phyloP scores from a whole-genome alignment of 2,797 vertebrate genomes.

The Streptopelia turtur region DNA sequence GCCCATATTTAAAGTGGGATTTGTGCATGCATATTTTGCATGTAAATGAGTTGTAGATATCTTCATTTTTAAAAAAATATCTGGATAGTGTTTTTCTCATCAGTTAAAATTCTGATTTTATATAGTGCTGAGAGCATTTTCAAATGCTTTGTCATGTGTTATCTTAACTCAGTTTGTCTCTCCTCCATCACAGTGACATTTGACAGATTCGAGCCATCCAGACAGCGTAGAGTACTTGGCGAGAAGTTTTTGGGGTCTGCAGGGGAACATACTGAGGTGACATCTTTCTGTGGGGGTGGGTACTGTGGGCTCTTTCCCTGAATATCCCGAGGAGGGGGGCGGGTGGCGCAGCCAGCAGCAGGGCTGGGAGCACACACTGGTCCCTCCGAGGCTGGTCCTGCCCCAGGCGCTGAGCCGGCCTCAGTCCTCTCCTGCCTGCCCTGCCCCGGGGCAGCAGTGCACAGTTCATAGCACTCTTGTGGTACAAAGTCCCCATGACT shows the following conservation, averaged over 20 bases:
- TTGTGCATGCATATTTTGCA: background rate
- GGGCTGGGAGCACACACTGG: fast-evolving
- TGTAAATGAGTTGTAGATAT: background rate
- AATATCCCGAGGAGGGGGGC: background rate
- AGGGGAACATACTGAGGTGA: background rate
- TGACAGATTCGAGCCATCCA: background rate
- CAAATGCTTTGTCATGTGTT: background rate
- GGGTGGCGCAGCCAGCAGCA: background rate
- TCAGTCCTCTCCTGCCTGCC: fast-evolving
- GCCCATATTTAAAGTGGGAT: background rate
- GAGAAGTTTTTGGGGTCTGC: background rate
- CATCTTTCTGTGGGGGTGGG: background rate
- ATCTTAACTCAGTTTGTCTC: background rate
- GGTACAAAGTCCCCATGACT: background rate
- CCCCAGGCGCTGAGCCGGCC: background rate
- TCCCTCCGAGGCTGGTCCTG: fast-evolving
- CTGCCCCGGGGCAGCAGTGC: background rate
- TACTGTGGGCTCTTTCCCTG: no score
- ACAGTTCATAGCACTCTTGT: background rate
- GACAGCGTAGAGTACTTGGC: fast-evolving
- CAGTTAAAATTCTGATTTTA: background rate
- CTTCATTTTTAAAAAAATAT: background rate
- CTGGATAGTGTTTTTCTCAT: background rate
- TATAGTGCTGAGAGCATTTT: background rate
- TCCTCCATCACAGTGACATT: fast-evolving